phyloP scores from a whole-genome alignment of 2,888 invertebrate species.

The Spilarctia lutea region DNA sequence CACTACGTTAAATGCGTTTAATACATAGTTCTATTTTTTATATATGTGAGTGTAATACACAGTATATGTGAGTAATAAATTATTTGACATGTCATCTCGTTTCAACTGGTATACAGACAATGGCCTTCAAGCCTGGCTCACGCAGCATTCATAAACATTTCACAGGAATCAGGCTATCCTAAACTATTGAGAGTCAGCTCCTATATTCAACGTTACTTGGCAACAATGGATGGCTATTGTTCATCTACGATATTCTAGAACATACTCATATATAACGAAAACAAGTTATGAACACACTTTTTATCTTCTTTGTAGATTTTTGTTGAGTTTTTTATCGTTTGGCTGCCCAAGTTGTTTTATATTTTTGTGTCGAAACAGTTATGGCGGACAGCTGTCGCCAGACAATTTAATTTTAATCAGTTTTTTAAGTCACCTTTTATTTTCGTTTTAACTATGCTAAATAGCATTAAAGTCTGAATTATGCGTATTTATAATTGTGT shows the following conservation, averaged over 20 bases:
- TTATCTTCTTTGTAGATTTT: slow-evolving; percentile 25
- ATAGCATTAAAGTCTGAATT: background rate
- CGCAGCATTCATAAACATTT: slow-evolving; percentile 53
- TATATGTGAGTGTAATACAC: background rate
- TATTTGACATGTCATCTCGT: slow-evolving; percentile 9
- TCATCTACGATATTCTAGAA: slow-evolving; percentile 29
- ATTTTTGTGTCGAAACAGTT: background rate
- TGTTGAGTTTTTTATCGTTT: slow-evolving; percentile 15
- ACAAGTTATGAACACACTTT: slow-evolving; percentile 35
- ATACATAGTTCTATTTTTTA: background rate
- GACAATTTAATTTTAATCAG: slow-evolving; percentile 8
- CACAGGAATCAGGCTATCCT: slow-evolving; percentile 40
- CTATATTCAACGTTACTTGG: slow-evolving; percentile 45
- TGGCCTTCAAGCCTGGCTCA: slow-evolving; percentile 42
- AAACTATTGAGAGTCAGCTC: slow-evolving; percentile 46
- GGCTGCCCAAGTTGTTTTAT: background rate
- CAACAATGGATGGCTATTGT: slow-evolving; percentile 43
- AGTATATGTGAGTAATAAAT: slow-evolving; percentile 12
- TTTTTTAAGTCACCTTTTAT: background rate
- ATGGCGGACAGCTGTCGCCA: slow-evolving; percentile 2
- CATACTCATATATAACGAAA: slow-evolving; percentile 29
- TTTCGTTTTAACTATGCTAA: background rate
- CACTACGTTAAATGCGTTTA: background rate
- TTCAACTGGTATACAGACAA: slow-evolving; percentile 25
- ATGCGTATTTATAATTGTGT: slow-evolving; percentile 5